phyloP scores from a whole-genome alignment of 2,888 invertebrate genomes.

The Aporophyla lueneburgensis region DNA sequence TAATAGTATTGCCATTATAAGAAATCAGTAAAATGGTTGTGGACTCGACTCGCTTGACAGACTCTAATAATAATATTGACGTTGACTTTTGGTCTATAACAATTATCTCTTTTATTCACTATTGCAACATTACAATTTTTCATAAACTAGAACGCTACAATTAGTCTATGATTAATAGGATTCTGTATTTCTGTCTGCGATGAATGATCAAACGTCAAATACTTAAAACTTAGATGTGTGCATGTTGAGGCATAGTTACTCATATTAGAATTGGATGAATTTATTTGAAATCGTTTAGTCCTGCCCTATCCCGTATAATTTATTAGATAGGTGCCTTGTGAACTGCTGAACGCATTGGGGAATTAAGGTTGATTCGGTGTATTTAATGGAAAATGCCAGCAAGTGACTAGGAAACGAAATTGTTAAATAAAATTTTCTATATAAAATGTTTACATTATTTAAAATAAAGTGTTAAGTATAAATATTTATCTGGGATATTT shows the following conservation, averaged over 20 bases:
- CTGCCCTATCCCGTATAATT: not conserved
- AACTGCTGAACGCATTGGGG: not conserved
- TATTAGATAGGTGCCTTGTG: not conserved
- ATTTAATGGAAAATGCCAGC: slow-evolving; percentile 5
- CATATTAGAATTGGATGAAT: slow-evolving; percentile 22
- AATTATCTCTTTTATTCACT: no score
- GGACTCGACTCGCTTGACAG: no score
- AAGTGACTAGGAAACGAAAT: slow-evolving; percentile 17
- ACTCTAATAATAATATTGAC: no score
- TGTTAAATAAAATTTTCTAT: slow-evolving; percentile 16
- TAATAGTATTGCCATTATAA: no score
- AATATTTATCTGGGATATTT: slow-evolving; percentile 28
- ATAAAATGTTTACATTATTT: slow-evolving; percentile 29
- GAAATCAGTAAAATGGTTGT: no score
- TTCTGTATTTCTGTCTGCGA: no score
- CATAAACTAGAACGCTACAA: no score
- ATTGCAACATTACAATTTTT: no score
- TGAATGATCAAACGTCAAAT: slow-evolving; percentile 14
- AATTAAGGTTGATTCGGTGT: slow-evolving; percentile 1
- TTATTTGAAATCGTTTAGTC: slow-evolving; percentile 5
- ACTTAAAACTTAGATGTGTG: not conserved
- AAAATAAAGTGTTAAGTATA: slow-evolving; percentile 16
- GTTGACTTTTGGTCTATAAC: no score
- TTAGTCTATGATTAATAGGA: no score
- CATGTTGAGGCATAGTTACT: not conserved